These are phyloP conservation scores for Eurystomus glaucurus DNA, from an alignment of 2,797 vertebrate genomes.

Conservation along the genomic window DNA sequence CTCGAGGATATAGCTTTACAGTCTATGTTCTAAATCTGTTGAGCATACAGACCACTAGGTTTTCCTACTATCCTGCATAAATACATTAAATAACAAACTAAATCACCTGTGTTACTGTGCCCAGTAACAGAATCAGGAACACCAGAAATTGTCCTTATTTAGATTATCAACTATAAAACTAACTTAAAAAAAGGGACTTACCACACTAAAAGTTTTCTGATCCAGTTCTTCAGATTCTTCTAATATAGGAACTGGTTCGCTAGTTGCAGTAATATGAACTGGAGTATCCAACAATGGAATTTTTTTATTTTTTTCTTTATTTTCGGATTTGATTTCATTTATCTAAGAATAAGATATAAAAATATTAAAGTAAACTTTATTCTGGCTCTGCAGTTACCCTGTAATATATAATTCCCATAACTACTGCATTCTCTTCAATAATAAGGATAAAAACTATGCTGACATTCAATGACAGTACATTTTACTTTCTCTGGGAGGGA, in stretches of 20 bases:
- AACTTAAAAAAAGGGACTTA: constrained; percentile 75
- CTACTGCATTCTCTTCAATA: neutral
- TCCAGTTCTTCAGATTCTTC: constrained; percentile 97
- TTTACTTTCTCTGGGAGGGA: neutral
- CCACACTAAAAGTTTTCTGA: constrained; percentile 97
- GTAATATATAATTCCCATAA: neutral
- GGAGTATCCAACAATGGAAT: constrained; percentile 82
- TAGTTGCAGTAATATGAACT: constrained; percentile 90
- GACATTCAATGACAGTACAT: neutral
- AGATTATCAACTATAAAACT: neutral
- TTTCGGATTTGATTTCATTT: constrained; percentile 89
- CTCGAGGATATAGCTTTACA: neutral
- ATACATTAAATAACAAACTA: neutral
- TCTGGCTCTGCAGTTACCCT: neutral
- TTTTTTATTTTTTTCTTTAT: constrained; percentile 91
- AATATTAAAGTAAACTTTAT: neutral
- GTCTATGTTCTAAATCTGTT: neutral
- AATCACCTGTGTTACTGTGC: neutral
- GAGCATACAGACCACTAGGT: neutral
- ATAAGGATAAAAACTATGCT: neutral
- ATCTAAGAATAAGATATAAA: constrained; percentile 71
- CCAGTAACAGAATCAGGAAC: neutral
- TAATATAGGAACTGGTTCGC: constrained; percentile 88
- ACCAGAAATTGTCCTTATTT: neutral
- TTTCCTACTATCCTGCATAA: neutral